Conservation (phyloP, 2,888 invertebrate genomes). For the Nebria brevicollis region DNA sequence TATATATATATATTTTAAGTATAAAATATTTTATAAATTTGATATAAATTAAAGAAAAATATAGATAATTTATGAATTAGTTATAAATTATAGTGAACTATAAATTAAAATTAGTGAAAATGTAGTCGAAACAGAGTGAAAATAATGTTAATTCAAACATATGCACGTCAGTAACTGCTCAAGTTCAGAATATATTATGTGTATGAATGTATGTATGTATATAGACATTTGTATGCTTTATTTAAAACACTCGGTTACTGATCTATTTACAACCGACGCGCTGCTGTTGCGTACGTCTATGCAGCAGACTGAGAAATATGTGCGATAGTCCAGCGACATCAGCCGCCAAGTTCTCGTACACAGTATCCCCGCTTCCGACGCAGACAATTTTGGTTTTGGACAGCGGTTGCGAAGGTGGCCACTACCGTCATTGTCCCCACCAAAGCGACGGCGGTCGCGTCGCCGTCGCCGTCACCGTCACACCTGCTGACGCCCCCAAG, state of each 20-base stretch:
- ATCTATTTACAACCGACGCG: slow-evolving; percentile 34
- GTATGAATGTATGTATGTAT: slow-evolving; percentile 22
- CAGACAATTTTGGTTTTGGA: not conserved
- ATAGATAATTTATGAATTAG: too few relatives aligned
- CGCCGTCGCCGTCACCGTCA: slow-evolving; percentile 5
- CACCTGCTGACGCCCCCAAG: slow-evolving; percentile 44
- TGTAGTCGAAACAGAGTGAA: too few relatives aligned
- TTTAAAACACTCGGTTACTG: slow-evolving; percentile 34
- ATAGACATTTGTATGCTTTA: slow-evolving; percentile 43
- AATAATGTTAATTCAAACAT: too few relatives aligned
- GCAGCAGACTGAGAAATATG: slow-evolving; percentile 46
- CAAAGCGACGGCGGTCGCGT: not conserved
- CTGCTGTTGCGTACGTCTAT: slow-evolving; percentile 11
- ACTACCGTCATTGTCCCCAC: not conserved
- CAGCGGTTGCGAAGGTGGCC: not conserved
- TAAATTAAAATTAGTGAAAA: too few relatives aligned
- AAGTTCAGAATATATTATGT: slow-evolving; percentile 31
- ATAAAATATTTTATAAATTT: too few relatives aligned
- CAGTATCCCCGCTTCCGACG: not conserved
- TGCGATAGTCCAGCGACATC: slow-evolving; percentile 22
- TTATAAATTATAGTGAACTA: too few relatives aligned
- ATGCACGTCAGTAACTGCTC: not conserved
- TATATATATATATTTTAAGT: too few relatives aligned
- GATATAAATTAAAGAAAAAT: too few relatives aligned
- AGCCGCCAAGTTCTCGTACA: slow-evolving; percentile 23